Evolutionary conservation across 30 jellyfish, hydroid and myxozoan genomes (phyloP), one percentile per base, ranked within the genome.

Genomic region (Aurelia aurita complex sp. Pacific): DNA sequence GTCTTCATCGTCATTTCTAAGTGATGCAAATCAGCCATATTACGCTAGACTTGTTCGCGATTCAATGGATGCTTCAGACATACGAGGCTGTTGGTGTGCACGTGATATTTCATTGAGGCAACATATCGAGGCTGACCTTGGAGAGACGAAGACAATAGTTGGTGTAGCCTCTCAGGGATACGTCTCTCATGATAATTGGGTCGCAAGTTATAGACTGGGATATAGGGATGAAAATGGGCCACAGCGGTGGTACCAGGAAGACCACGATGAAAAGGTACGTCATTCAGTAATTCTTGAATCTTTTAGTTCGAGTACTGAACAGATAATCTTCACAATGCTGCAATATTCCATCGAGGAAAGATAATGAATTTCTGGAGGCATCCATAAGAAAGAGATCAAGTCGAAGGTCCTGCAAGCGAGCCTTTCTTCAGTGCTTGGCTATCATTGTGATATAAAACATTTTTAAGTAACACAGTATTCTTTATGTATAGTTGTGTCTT

Each of bases 31-130:
- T 74, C 81, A 55, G 73, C 96, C 99, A 57, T 82, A 54, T 59
- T 87, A 85, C 72, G 99, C 96, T 18, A 82, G 99, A 60, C 95
- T 96, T 82, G 91, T 96, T 42, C 98, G 98, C 29, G 99, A 96
- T 61, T 89, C 98, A 4, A 81, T 87, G 82, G 97, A 89, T 61
- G 97, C 91, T 51, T 73, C 96, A 59, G 97, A 91, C 79, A 81
- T 91, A 15, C 86, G 91, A 77, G 98, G 98, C 81, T 90, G 98
- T 79, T 96, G 99, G 99, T 96, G 99, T 62, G 97, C 99, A 64
- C 94, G 94, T 55, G 99, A 96, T 77, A 96, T 96, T 23, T 92
- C 91, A n/a, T 74, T 96, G 51, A 74, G 99, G 32, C 99, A 96
- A 67, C 85, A 82, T 80, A 68, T 96, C 53, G 97, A 96, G 67